A percentile compares a stretch with the other conserved stretches of the same genome.
phyloP scores from a whole-genome alignment of 1,140 invertebrate species.

The Dinoponera quadriceps region DNA sequence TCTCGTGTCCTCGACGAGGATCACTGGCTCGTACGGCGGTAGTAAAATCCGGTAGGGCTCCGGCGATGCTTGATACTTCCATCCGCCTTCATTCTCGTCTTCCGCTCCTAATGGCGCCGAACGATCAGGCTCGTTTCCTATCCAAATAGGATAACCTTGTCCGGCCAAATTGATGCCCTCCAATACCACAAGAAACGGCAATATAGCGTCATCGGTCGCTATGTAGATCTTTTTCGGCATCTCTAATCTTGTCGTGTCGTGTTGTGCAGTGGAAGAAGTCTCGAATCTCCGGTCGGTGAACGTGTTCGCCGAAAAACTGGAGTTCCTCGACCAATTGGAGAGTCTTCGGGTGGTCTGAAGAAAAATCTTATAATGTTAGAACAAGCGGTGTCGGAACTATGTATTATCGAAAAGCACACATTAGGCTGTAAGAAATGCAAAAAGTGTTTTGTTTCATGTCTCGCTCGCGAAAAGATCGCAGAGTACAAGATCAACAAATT shows the following conservation, averaged over 20 bases:
- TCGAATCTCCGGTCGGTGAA: background rate
- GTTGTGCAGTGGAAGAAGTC: background rate
- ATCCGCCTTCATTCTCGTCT: background rate
- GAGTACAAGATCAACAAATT: too few species aligned
- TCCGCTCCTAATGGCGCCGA: background rate
- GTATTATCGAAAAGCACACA: too few species aligned
- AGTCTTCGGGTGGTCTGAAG: background rate
- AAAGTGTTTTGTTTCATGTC: too few species aligned
- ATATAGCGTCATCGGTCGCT: background rate
- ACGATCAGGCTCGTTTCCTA: slow-evolving; percentile 18
- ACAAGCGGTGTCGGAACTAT: background rate
- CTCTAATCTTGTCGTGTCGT: slow-evolving; percentile 3
- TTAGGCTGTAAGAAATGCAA: too few species aligned
- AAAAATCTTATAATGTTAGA: background rate
- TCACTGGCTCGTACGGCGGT: slow-evolving; percentile 44
- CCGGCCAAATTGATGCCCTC: slow-evolving; percentile 20
- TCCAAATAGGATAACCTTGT: slow-evolving; percentile 43
- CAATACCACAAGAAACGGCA: slow-evolving; percentile 11
- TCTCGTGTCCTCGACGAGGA: slow-evolving; percentile 6
- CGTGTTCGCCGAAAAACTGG: background rate
- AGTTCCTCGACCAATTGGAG: background rate
- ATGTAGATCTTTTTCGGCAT: slow-evolving; percentile 19
- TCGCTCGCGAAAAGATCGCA: too few species aligned
- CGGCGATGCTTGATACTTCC: background rate
- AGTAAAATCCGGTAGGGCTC: slow-evolving; percentile 39